Conservation (phyloP, 1,140 invertebrate species). For the Drosophila sucinea region DNA sequence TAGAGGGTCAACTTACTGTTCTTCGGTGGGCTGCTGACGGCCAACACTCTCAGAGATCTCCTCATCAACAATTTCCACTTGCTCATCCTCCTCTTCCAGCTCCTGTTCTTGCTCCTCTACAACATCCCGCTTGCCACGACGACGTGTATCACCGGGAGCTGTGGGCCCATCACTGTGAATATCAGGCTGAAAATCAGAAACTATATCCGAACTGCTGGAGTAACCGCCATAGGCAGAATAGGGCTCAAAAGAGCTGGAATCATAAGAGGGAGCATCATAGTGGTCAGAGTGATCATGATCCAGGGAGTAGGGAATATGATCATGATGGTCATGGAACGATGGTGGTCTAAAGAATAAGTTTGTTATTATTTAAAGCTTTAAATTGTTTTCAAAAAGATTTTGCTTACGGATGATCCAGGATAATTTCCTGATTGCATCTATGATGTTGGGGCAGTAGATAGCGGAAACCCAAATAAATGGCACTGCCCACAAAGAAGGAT, state of each 20-base stretch:
- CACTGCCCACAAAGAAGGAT: conserved; percentile 76
- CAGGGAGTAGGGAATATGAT: conserved; percentile 76
- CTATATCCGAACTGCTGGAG: conserved; percentile 56
- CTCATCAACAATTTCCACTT: conserved; percentile 65
- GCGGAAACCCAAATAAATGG: conserved; percentile 68
- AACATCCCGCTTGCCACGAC: conserved; percentile 54
- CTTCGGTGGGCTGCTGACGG: conserved; percentile 68
- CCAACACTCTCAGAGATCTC: conserved; percentile 60
- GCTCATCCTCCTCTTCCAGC: conserved; percentile 33
- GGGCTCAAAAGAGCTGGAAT: conserved; percentile 64
- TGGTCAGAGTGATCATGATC: conserved; percentile 56
- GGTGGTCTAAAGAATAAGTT: conserved; percentile 38
- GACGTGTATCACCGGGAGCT: conserved; percentile 34
- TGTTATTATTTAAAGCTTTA: not conserved
- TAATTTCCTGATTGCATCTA: conserved; percentile 63
- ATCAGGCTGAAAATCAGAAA: conserved; percentile 55
- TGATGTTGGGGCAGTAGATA: conserved; percentile 61
- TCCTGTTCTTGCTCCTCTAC: conserved; percentile 16
- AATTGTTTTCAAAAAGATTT: not conserved
- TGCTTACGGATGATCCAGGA: conserved; percentile 73
- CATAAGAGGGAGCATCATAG: conserved; percentile 52
- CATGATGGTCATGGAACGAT: conserved; percentile 57
- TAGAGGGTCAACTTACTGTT: conserved; percentile 50
- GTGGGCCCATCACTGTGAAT: conserved; percentile 43
- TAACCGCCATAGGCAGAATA: conserved; percentile 75